Base-by-base conservation (phyloP, 2,113 vertebrate genomes). In the Pogonocichla stellata region DNA sequence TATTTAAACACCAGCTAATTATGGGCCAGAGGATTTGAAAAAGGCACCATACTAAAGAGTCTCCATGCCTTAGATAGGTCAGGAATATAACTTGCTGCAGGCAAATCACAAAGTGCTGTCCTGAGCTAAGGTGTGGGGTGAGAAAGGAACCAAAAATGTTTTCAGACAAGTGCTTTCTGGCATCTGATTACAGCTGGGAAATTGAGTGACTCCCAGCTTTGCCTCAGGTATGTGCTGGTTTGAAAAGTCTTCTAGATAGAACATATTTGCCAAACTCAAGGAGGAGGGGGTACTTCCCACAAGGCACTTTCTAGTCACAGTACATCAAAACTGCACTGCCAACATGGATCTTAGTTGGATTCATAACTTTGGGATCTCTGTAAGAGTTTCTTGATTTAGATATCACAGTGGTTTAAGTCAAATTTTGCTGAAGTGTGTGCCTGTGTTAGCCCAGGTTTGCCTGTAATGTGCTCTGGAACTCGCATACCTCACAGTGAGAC, bases 1-100 rank as follows among this genome's bases (percentile, higher is more conserved):
- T 47, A 42, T 94, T 88, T 84, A 91, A 94, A 89, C 53, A 93
- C 54, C 67, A 88, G 38, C 58, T 87, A 77, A 86, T 86, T 83
- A 67, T 78, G 75, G 67, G 48, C 38, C 48, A 90, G 60, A 84
- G 57, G 61, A 69, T 85, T 70, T 93, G 84, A 64, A 71, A 90
- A 92, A 86, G 29, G 18, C 67, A 88, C 18, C 51, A 33, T 29
- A 26, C 15, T 65, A 9, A 60, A 72, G 58, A 50, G 17, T 45
- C 19, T 87, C 20, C 24, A 15, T 36, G 60, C 57, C 60, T 88
- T 80, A 73, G 53, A 19, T 14, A 80, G 73, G 38, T 83, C 42
- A 78, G 58, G 56, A 72, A 81, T 34, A 67, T 48, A 65, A 36
- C 61, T 72, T 53, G 36, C 74, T 82, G 53, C 83, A 81, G 72